These are phyloP conservation scores for Mormyrus iriodes DNA, from an alignment of 2,113 vertebrate genomes.

Conservation along the genomic window DNA sequence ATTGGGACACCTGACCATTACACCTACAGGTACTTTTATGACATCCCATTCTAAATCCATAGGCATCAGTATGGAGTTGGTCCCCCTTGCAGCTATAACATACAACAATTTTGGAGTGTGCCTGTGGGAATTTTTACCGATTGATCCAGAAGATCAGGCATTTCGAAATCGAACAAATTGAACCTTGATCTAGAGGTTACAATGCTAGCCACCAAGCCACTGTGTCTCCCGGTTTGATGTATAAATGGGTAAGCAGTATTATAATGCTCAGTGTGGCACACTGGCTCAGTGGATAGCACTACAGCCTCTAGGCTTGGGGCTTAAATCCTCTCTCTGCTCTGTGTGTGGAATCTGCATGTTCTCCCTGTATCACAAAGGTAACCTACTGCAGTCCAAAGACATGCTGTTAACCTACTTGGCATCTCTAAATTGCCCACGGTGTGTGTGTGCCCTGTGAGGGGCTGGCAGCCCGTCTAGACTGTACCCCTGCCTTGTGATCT, in stretches of 20 bases:
- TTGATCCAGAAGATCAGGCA: too few species aligned
- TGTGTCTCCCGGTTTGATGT: not conserved
- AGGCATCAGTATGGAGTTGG: too few species aligned
- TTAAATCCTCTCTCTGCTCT: not conserved
- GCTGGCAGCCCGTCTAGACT: not conserved
- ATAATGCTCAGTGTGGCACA: not conserved
- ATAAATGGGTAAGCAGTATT: not conserved
- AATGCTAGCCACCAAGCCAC: not conserved
- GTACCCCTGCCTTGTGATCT: not conserved
- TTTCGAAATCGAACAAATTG: too few species aligned
- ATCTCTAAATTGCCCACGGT: not conserved
- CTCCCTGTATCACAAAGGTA: not conserved
- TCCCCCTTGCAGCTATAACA: too few species aligned
- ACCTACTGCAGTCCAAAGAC: not conserved
- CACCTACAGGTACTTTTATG: too few species aligned
- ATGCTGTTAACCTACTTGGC: not conserved
- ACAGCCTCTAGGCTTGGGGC: not conserved
- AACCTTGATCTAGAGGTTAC: not conserved
- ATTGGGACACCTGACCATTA: too few species aligned
- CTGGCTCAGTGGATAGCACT: not conserved
- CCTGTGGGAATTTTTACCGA: too few species aligned
- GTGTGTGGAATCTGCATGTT: not conserved
- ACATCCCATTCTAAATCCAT: too few species aligned
- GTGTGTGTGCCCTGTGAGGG: not conserved
- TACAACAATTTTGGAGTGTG: too few species aligned